Conservation (phyloP, 2,113 vertebrate genomes). For the Aldabrachelys gigantea region DNA sequence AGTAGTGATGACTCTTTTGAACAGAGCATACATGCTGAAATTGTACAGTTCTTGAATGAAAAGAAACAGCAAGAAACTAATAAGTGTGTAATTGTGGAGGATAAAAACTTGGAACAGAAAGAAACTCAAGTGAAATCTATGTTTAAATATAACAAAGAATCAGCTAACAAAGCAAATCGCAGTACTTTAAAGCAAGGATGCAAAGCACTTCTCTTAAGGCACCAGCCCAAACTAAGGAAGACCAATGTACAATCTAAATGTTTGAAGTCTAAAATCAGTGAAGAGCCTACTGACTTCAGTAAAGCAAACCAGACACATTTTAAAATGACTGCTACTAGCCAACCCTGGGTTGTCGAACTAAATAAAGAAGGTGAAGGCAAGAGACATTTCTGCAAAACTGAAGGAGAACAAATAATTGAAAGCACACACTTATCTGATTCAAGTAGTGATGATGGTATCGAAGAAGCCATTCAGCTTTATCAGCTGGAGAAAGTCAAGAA, state of each 20-base stretch:
- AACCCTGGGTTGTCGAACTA: slow-evolving; percentile 11
- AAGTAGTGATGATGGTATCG: slow-evolving; percentile 92
- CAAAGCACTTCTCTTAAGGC: slow-evolving; percentile 63
- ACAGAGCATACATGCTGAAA: slow-evolving; percentile 83
- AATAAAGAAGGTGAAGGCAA: neutral
- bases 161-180: neutral
- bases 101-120: neutral
- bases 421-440: slow-evolving; percentile 75
- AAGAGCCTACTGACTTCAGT: neutral
- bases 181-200: slow-evolving; percentile 62
- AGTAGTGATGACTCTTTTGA: slow-evolving; percentile 86
- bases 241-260: neutral
- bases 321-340: slow-evolving; percentile 5
- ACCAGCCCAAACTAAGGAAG: slow-evolving; percentile 45
- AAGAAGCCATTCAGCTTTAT: slow-evolving; percentile 92
- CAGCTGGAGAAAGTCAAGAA: slow-evolving; percentile 89
- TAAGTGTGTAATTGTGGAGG: neutral
- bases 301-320: neutral
- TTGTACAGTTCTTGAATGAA: slow-evolving; percentile 81
- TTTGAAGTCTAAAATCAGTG: slow-evolving; percentile 14
- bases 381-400: neutral
- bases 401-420: accelerated
- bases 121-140: neutral
- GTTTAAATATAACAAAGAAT: slow-evolving; percentile 73
- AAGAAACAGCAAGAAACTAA: slow-evolving; percentile 75